Base-by-base conservation (phyloP, 2,113 vertebrate genomes). In the Eublepharis macularius region DNA sequence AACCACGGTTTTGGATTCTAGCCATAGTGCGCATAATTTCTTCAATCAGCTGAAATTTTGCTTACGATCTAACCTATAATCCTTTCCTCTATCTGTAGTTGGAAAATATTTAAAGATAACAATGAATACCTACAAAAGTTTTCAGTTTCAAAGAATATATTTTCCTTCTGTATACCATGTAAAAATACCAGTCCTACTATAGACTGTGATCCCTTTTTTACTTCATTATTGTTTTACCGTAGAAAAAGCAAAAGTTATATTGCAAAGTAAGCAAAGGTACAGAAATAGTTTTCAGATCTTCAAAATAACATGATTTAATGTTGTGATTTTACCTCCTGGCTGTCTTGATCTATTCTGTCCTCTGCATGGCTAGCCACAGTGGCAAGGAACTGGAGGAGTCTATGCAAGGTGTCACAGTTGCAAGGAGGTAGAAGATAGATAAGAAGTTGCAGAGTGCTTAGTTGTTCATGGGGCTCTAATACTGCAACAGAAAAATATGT, bases 371-470 rank as follows among this genome's bases (percentile, higher is more conserved):
- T 94, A 90, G 98, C 98, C 90, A 99, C 98, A 2, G 96, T 98
- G 91, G 97, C 97, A 92, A 99, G 97, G 95, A 99, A 97, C 91
- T 97, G 96, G 26, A 99, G 97, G 87, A 99, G 97, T 49, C 98
- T 96, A 90, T 99, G 97, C 63, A 99, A 97, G 4, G 98, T 99
- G 95, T 99, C 99, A 43, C 98, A 98, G 96, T 99, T 99, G 93
- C 98, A 99, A 82, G 98, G 97, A 91, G 98, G 98, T 94, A 99
- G 97, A 94, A 99, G 95, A 95, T 98, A 99, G 88, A 99, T 95
- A 92, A 99, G 97, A 86, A 99, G 98, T 94, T 98, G 97, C 89
- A 99, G 95, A 90, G 97, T 95, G 76, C 92, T 95, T 90, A 96
- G 94, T 93, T 98, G 98, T 76, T 98, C 97, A 91, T 97, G 97